phyloP scores from a whole-genome alignment of 1,140 invertebrate species.

The Aphis craccivora region DNA sequence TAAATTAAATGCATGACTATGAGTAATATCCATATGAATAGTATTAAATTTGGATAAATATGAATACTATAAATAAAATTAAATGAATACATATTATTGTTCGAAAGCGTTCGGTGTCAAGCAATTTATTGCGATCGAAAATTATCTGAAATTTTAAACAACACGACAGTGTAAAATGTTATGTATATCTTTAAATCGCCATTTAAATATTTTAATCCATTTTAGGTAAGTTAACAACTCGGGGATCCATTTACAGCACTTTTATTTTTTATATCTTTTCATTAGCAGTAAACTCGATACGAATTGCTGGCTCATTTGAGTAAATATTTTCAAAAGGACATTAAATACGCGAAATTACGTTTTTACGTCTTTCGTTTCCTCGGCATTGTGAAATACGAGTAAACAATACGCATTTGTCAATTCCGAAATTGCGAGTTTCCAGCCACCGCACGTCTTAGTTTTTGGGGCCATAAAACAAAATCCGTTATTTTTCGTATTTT shows the following conservation, averaged over 20 bases:
- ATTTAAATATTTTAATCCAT: background rate
- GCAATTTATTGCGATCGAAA: background rate
- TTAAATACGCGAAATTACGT: background rate
- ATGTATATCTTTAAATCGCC: background rate
- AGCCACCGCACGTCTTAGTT: background rate
- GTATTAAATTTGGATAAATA: background rate
- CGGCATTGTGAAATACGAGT: conserved; percentile 13
- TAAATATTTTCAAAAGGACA: conserved; percentile 7
- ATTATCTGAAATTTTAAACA: background rate
- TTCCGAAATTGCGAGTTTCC: background rate
- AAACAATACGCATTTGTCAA: conserved; percentile 31
- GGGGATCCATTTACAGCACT: background rate
- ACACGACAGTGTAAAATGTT: background rate
- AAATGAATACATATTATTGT: background rate
- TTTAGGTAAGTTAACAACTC: background rate
- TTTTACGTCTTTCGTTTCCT: conserved; percentile 22
- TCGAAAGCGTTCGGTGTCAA: background rate
- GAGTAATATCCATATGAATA: background rate
- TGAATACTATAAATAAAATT: background rate
- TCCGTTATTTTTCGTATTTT: conserved; percentile 1
- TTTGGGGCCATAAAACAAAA: background rate
- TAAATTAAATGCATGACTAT: background rate
- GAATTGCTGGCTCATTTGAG: background rate
- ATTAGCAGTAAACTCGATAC: background rate
- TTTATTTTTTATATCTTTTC: background rate